A percentile compares a stretch with the other conserved stretches of the same genome.
Evolutionary conservation across 2,113 vertebrate species (phyloP).

Genomic region (Galeopterus variegatus): DNA sequence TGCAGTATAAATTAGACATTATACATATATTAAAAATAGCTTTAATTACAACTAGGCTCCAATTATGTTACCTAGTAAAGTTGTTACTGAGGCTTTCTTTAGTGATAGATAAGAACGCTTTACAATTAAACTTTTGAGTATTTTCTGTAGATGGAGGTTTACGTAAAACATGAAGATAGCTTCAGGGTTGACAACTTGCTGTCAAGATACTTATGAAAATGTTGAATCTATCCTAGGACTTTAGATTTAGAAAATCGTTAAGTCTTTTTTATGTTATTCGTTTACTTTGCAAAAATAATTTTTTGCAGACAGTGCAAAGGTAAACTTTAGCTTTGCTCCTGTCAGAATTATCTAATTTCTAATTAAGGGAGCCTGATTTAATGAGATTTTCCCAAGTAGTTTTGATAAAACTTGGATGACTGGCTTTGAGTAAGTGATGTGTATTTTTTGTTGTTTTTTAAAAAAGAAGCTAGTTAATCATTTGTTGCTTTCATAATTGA

Average conservation of each 20-base stretch:
- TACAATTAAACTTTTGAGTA: slow-evolving; percentile 51
- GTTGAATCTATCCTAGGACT: slow-evolving; percentile 19
- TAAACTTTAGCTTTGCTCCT: slow-evolving; percentile 78
- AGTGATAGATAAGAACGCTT: slow-evolving; percentile 64
- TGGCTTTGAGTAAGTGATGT: slow-evolving; percentile 77
- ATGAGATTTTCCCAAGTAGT: slow-evolving; percentile 81
- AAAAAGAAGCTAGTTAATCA: slow-evolving; percentile 74
- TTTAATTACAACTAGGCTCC: slow-evolving; percentile 69
- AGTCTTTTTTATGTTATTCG: slow-evolving; percentile 73
- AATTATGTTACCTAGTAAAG: slow-evolving; percentile 65
- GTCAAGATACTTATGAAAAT: slow-evolving; percentile 44
- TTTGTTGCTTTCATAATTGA: slow-evolving; percentile 79
- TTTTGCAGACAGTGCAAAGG: slow-evolving; percentile 75
- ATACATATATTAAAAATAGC: slow-evolving; percentile 74
- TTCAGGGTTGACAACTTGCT: slow-evolving; percentile 69
- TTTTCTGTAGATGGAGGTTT: slow-evolving; percentile 72
- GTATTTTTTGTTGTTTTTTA: neutral
- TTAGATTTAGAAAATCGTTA: slow-evolving; percentile 72
- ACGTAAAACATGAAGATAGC: slow-evolving; percentile 1
- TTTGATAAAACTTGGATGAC: slow-evolving; percentile 77
- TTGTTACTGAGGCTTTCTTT: slow-evolving; percentile 63
- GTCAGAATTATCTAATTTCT: slow-evolving; percentile 80
- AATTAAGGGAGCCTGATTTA: slow-evolving; percentile 80
- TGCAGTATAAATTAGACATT: slow-evolving; percentile 71
- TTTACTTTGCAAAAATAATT: slow-evolving; percentile 68